A percentile compares a stretch with the other conserved stretches of the same genome.
Evolutionary conservation across 2,113 vertebrate genomes (phyloP).

Genomic region (Tachysurus fulvidraco): DNA sequence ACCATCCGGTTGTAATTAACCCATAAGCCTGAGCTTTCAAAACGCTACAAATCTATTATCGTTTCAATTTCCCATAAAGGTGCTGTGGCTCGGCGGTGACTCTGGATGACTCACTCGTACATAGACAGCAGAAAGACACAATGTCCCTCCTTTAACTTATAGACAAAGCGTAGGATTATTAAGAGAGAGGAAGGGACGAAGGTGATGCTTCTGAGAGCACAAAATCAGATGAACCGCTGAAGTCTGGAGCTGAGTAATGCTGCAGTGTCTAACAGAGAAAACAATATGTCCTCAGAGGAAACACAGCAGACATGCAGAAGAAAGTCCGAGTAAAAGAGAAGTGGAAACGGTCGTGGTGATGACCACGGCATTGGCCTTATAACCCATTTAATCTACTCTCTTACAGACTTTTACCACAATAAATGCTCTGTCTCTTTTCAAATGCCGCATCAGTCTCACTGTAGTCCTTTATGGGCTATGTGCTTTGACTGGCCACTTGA

Average conservation of each 20-base stretch:
- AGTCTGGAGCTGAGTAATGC: background rate
- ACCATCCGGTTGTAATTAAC: too few relatives aligned
- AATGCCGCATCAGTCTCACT: background rate
- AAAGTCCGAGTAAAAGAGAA: background rate
- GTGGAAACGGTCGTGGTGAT: background rate
- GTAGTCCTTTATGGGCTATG: background rate
- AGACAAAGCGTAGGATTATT: background rate
- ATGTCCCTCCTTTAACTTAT: background rate
- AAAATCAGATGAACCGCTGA: background rate
- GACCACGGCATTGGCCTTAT: background rate
- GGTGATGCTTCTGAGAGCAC: background rate
- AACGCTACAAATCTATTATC: background rate
- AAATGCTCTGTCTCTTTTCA: slow-evolving; percentile 2
- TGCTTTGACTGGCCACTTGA: background rate
- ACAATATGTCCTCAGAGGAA: background rate
- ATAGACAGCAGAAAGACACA: background rate
- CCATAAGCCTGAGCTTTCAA: background rate
- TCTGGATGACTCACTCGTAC: background rate
- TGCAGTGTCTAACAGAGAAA: background rate
- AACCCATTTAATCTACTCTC: slow-evolving; percentile 2
- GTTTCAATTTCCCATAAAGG: background rate
- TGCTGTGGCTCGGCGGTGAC: background rate
- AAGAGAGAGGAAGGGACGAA: slow-evolving; percentile 7
- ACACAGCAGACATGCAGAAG: slow-evolving; percentile 11
- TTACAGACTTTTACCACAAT: slow-evolving; percentile 21